Evolutionary conservation across 2,113 vertebrate species (phyloP), one percentile per base, ranked within the genome.

Genomic region (Lepisosteus oculatus): DNA sequence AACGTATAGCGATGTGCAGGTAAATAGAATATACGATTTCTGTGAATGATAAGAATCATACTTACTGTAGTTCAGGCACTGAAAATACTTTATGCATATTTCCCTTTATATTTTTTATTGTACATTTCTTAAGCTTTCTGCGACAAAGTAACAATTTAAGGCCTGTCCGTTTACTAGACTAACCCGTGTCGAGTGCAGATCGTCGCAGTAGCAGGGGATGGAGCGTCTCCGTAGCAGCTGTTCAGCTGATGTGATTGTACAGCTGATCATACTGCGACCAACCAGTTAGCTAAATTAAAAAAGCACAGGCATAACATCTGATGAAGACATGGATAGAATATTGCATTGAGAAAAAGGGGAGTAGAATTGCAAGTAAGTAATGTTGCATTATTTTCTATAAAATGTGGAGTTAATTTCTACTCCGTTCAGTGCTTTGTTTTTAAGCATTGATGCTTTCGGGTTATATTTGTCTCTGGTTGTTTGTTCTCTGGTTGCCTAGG

Each of bases 361-460:
- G 70, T 67, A 69, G 65, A 67, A 72, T 15, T 43, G 56, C 72
- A 78, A 72, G 86, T 89, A 87, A 87, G 89, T 89, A 71, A 74
- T 62, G 56, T 45, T 43, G 63, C 1, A 74, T 55, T 68, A 80
- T 73, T 29, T 74, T 70, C 29, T 65, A 8, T 8, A 17, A 70
- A 8, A 3, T n/a, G 6, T 0, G 41, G 12, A 44, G 57, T 3
- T 54, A 29, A 57, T 68, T 56, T 42, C 75, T 44, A 55, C 11
- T 17, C 69, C 11, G 5, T 7, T 55, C 43, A 74, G 72, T 74
- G 75, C 74, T 43, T 42, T 68, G 42, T 51, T 59, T 59, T 17
- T 71, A 44, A 69, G 76, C 81, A 71, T 73, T 54, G 70, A 61
- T 51, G 15, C 15, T 54, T 54, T 15, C 8, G 15, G 45, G 73